A percentile compares a stretch with the other conserved stretches of the same genome.
These are phyloP conservation scores for Patella ulyssiponensis DNA, from an alignment of 2,888 invertebrate genomes.

Conservation along the genomic window DNA sequence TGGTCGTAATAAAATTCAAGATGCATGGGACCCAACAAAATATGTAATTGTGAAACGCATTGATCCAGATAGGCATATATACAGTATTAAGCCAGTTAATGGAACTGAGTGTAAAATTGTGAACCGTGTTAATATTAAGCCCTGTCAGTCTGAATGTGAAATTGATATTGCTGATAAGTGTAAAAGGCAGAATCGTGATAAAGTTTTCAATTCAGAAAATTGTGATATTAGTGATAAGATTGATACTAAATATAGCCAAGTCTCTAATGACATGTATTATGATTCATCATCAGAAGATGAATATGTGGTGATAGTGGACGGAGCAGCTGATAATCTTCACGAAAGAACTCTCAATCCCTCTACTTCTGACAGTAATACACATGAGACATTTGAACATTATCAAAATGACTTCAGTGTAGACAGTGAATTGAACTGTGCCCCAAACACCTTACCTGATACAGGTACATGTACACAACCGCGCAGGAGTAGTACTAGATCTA, in stretches of 20 bases:
- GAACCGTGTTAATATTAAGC: background rate
- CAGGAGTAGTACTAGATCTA: too few species aligned
- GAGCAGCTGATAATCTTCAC: background rate
- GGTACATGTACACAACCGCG: too few species aligned
- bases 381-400: too few species aligned
- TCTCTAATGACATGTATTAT: too few species aligned
- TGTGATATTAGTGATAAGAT: too few species aligned
- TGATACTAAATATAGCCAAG: too few species aligned
- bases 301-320: background rate
- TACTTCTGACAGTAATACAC: too few species aligned
- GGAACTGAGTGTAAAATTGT: background rate
- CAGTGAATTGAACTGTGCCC: too few species aligned
- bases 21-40: background rate
- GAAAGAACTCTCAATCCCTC: too few species aligned
- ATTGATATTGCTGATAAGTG: background rate
- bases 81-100: background rate
- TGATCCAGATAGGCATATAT: slow-evolving; percentile 1
- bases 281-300: slow-evolving; percentile 1
- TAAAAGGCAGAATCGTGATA: background rate
- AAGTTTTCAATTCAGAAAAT: background rate
- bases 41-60: background rate
- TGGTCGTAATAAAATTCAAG: background rate
- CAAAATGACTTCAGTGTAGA: too few species aligned
- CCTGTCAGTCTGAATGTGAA: background rate
- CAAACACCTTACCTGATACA: too few species aligned